Percentiles rank a stretch among this genome's conserved stretches.
These are phyloP conservation scores for Mesocentrotus franciscanus DNA, from an alignment of 53 echinoderm and acorn worm species.

Conservation along the genomic window DNA sequence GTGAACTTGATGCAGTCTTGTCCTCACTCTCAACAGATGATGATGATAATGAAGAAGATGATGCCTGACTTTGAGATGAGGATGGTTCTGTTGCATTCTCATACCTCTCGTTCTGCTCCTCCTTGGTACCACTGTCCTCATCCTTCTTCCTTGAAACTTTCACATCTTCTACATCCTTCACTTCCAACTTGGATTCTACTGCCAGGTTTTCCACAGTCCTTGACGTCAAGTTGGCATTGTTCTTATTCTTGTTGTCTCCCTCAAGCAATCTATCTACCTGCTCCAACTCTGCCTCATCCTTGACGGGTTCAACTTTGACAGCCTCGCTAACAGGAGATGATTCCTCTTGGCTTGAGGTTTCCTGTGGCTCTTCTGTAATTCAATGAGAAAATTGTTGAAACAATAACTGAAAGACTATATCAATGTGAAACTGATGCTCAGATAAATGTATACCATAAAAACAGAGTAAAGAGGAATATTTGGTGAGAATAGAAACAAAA, in stretches of 20 bases:
- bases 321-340: slow-evolving; percentile 20
- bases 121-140: background rate
- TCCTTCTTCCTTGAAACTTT: slow-evolving; percentile 26
- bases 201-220: background rate
- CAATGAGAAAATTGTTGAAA: background rate
- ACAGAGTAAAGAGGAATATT: too few relatives aligned
- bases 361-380: background rate
- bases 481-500: too few relatives aligned
- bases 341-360: background rate
- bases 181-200: slow-evolving; percentile 16
- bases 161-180: background rate
- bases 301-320: background rate
- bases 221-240: background rate
- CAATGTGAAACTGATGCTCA: too few relatives aligned
- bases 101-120: background rate
- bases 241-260: slow-evolving; percentile 7
- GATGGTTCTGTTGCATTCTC: background rate
- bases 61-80: background rate
- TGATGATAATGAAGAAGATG: slow-evolving; percentile 19
- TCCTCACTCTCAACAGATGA: background rate
- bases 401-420: background rate
- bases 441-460: too few relatives aligned
- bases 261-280: background rate
- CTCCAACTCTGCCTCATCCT: background rate
- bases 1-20: background rate